A percentile compares a stretch with the other conserved stretches of the same genome.
Conservation (phyloP, 2,888 invertebrate genomes). For the Eutolmus rufibarbis region DNA sequence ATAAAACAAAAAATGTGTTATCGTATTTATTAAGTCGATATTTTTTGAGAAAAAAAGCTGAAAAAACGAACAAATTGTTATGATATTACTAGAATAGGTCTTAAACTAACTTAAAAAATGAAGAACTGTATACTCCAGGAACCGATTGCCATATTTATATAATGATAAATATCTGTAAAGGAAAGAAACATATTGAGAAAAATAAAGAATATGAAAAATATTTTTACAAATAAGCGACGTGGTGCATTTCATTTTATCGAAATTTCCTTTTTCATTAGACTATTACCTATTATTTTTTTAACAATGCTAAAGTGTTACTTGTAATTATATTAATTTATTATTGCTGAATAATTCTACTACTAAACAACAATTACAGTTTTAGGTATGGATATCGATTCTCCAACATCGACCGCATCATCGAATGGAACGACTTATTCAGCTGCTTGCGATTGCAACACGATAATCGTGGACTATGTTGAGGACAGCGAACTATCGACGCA, state of each 20-base stretch:
- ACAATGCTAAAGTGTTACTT: constrained; percentile 13
- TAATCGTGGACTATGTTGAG: constrained; percentile 41
- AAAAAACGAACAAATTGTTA: constrained; percentile 35
- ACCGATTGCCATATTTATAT: constrained; percentile 45
- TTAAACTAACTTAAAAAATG: constrained; percentile 18
- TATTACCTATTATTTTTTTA: neutral
- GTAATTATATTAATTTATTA: neutral
- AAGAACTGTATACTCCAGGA: constrained; percentile 42
- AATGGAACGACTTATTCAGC: constrained; percentile 2
- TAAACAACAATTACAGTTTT: constrained; percentile 40
- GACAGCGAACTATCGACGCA: constrained; percentile 32
- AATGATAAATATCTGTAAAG: neutral
- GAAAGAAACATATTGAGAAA: constrained; percentile 33
- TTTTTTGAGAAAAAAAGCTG: constrained; percentile 10
- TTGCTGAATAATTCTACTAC: neutral
- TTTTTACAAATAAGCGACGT: constrained; percentile 44
- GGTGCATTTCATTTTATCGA: constrained; percentile 9
- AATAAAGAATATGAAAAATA: constrained; percentile 37
- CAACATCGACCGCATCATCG: neutral
- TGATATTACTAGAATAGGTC: constrained; percentile 32
- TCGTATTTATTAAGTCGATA: constrained; percentile 40
- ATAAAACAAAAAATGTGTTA: constrained; percentile 41
- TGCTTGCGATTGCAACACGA: neutral
- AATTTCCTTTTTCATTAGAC: neutral
- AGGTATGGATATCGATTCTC: constrained; percentile 26